These are phyloP conservation scores for Cremastinae sp. DNA, from an alignment of 2,888 invertebrate genomes.

Conservation along the genomic window DNA sequence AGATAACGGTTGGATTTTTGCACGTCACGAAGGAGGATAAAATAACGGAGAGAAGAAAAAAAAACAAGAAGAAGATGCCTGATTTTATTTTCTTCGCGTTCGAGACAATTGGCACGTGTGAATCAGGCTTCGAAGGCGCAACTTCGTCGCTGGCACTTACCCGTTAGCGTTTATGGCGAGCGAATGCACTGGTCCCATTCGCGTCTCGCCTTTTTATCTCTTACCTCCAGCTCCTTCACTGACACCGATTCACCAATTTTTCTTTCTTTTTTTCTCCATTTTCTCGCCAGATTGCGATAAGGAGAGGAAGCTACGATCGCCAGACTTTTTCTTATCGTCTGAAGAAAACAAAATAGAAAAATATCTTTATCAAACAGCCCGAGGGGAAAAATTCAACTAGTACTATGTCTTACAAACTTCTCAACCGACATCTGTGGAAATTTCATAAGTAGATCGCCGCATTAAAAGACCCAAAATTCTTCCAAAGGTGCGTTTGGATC, in stretches of 20 bases:
- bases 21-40: not conserved
- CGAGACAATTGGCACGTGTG: constrained; percentile 48
- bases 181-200: constrained; percentile 33
- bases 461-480: too few relatives aligned
- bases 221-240: not conserved
- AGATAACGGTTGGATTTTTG: not conserved
- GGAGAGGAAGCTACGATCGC: constrained; percentile 4
- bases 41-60: not conserved
- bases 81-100: constrained; percentile 14
- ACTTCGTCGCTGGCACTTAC: constrained; percentile 32
- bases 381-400: too few relatives aligned
- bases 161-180: constrained; percentile 45
- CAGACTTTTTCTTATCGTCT: constrained; percentile 15
- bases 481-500: too few relatives aligned
- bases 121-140: constrained; percentile 23
- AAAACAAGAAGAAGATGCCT: constrained; percentile 29
- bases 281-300: not conserved
- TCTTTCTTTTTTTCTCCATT: constrained; percentile 1
- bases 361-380: too few relatives aligned
- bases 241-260: not conserved
- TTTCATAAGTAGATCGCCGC: too few relatives aligned
- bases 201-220: constrained; percentile 71
- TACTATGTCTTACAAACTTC: too few relatives aligned
- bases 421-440: too few relatives aligned
- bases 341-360: not conserved